Conservation (phyloP, 2,113 vertebrate genomes). For the Urocynchramus pylzowi region DNA sequence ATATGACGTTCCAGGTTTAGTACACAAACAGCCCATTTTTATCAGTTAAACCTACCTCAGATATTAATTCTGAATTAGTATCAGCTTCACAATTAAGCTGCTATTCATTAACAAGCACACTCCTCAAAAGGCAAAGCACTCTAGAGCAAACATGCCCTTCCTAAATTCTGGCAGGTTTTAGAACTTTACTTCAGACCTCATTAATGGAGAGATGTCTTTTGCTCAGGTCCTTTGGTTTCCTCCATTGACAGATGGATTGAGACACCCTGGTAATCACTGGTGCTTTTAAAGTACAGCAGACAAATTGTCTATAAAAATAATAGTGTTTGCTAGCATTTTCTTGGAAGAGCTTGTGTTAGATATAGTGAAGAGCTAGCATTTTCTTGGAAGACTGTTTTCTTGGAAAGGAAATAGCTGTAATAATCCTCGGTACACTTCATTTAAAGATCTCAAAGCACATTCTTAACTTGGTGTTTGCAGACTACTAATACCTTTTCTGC, state of each 20-base stretch:
- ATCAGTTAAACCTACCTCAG: background rate
- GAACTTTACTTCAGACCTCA: background rate
- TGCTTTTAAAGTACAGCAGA: background rate
- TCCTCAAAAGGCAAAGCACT: background rate
- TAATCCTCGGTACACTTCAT: background rate
- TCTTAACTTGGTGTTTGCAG: background rate
- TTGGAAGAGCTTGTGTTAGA: background rate
- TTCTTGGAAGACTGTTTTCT: background rate
- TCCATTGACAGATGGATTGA: background rate
- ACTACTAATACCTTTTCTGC: background rate
- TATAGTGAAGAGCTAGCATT: background rate
- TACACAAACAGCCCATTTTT: background rate
- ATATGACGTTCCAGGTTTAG: background rate
- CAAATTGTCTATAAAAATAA: background rate
- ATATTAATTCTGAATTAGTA: background rate
- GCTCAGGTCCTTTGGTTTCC: background rate
- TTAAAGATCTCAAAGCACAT: background rate
- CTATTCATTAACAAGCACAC: background rate
- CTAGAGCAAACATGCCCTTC: background rate
- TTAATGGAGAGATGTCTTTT: background rate
- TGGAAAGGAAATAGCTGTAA: background rate
- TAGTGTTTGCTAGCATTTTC: background rate
- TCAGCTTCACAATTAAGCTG: background rate
- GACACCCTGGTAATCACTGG: background rate
- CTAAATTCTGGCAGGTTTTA: background rate